Evolutionary conservation across 2,888 invertebrate genomes (phyloP).

Genomic region (Micoletzkya japonica): DNA sequence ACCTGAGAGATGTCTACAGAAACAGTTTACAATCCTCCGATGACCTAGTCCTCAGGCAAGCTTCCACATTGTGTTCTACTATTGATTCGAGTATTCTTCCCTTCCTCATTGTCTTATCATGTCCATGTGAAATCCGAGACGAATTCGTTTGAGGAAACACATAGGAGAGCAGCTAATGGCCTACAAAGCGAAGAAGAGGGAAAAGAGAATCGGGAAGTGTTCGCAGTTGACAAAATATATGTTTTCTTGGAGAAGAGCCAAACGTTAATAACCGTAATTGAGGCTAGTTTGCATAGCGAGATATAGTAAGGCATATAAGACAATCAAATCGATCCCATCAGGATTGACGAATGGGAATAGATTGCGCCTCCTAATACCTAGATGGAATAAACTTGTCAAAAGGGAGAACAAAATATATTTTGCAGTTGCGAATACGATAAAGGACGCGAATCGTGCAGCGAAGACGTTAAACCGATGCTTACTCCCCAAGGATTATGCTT

Average conservation of each 20-base stretch:
- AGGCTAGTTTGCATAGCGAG: no score
- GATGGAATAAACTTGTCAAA: not conserved
- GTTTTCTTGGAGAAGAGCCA: no score
- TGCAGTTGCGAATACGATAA: constrained; percentile 55
- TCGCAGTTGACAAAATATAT: no score
- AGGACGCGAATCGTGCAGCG: constrained; percentile 45
- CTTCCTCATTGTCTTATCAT: no score
- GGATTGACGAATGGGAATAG: not conserved
- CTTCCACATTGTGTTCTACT: no score
- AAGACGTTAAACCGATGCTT: constrained; percentile 50
- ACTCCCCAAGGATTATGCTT: constrained; percentile 55
- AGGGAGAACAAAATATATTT: not conserved
- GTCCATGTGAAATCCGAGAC: no score
- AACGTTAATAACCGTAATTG: no score
- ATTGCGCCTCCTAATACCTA: not conserved
- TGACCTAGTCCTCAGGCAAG: constrained; percentile 50
- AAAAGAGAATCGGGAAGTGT: not conserved
- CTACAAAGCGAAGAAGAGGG: not conserved
- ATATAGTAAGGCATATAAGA: no score
- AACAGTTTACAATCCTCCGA: constrained; percentile 47
- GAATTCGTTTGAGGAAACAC: no score
- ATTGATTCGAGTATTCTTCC: no score
- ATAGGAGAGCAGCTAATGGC: no score
- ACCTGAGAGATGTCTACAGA: constrained; percentile 43
- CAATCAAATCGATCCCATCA: not conserved